Conservation (phyloP, 2,888 invertebrate genomes). For the Brachyptera risi region DNA sequence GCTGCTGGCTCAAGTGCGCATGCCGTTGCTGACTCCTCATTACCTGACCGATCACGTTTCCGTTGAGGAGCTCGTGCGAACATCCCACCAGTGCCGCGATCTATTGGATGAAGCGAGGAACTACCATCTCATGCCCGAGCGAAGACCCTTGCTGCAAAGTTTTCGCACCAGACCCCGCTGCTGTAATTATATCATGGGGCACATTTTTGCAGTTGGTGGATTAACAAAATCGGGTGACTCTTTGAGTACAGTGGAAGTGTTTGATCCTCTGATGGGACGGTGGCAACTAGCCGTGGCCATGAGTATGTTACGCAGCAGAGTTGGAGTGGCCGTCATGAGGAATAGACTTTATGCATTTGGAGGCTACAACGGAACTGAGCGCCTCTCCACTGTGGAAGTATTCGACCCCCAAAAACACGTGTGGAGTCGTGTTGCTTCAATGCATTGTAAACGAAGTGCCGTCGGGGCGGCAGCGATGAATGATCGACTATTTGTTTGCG, state of each 20-base stretch:
- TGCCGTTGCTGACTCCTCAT: constrained; percentile 76
- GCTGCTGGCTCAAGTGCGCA: constrained; percentile 67
- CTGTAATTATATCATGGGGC: constrained; percentile 68
- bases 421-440: constrained; percentile 74
- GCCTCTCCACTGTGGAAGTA: constrained; percentile 79
- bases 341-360: constrained; percentile 75
- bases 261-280: constrained; percentile 62
- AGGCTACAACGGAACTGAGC: constrained; percentile 79
- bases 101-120: constrained; percentile 83
- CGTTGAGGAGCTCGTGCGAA: constrained; percentile 70
- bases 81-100: constrained; percentile 76
- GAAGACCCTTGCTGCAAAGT: constrained; percentile 67
- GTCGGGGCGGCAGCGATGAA: constrained; percentile 77
- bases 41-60: constrained; percentile 77
- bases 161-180: constrained; percentile 72
- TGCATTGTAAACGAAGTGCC: constrained; percentile 76
- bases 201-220: constrained; percentile 84
- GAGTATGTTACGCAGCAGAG: constrained; percentile 76
- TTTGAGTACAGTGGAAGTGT: constrained; percentile 78
- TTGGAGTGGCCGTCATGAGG: constrained; percentile 79
- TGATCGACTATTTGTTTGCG: constrained; percentile 77
- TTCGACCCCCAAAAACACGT: constrained; percentile 67
- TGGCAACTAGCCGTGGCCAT: constrained; percentile 79
- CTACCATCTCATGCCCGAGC: constrained; percentile 82
- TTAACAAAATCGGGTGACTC: constrained; percentile 75